A percentile compares a stretch with the other conserved stretches of the same genome.
phyloP scores from a whole-genome alignment of 2,113 vertebrate genomes.

The Parotia lawesii region DNA sequence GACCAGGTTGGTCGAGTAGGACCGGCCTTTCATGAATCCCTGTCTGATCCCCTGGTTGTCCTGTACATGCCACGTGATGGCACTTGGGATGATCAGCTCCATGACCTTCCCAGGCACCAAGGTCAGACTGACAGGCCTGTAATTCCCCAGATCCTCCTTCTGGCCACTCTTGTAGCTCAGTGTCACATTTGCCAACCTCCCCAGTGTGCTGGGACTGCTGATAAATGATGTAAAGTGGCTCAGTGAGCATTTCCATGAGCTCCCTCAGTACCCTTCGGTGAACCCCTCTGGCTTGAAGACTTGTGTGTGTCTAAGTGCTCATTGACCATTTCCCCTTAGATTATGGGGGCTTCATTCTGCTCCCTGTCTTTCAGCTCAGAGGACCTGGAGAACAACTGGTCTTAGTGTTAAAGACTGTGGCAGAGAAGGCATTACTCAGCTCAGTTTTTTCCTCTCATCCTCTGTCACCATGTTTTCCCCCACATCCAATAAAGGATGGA shows the following conservation, averaged over 20 bases:
- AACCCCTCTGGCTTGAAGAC: not conserved
- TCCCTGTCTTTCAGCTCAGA: not conserved
- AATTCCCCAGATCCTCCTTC: not conserved
- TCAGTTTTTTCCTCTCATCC: not conserved
- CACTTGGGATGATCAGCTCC: not conserved
- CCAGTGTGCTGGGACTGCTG: not conserved
- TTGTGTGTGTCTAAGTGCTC: not conserved
- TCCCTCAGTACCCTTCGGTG: not conserved
- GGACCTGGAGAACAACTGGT: not conserved
- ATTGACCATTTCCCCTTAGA: not conserved
- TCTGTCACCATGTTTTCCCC: not conserved
- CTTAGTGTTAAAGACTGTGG: not conserved
- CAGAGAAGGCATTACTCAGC: not conserved
- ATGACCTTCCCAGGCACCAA: not conserved
- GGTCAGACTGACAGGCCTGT: not conserved
- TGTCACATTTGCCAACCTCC: not conserved
- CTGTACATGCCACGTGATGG: accelerated
- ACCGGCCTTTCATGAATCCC: not conserved
- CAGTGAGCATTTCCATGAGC: not conserved
- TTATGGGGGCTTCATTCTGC: not conserved
- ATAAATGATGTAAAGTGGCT: not conserved
- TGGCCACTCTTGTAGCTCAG: not conserved
- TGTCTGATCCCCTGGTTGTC: not conserved
- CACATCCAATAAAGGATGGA: not conserved
- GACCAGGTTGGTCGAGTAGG: not conserved